Evolutionary conservation across 2,797 vertebrate genomes (phyloP).

Genomic region (Melanotaenia pygmaea): DNA sequence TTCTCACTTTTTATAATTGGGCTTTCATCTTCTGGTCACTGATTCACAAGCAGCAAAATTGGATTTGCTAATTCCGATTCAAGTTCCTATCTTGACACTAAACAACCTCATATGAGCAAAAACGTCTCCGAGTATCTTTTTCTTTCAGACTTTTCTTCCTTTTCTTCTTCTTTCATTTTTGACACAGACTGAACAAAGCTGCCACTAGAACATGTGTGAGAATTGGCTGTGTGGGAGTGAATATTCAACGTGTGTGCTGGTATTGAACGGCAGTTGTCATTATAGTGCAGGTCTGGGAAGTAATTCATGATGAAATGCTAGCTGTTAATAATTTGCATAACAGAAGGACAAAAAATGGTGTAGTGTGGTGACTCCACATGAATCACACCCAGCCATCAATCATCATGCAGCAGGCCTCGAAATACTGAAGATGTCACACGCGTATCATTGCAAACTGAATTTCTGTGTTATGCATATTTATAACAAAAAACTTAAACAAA

Average conservation of each 20-base stretch:
- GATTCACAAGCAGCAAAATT: slow-evolving; percentile 43
- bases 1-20: slow-evolving; percentile 35
- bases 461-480: neutral
- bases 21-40: slow-evolving; percentile 64
- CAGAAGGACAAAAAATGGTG: slow-evolving; percentile 75
- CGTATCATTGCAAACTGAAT: neutral
- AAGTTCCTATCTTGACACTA: slow-evolving; percentile 27
- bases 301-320: slow-evolving; percentile 74
- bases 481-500: neutral
- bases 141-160: slow-evolving; percentile 5
- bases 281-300: slow-evolving; percentile 69
- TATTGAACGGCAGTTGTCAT: slow-evolving; percentile 61
- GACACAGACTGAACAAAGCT: slow-evolving; percentile 47
- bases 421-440: neutral
- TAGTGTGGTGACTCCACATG: slow-evolving; percentile 57
- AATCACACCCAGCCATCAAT: slow-evolving; percentile 75
- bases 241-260: slow-evolving; percentile 22
- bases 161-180: slow-evolving; percentile 14
- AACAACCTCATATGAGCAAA: slow-evolving; percentile 21
- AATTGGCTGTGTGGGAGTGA: slow-evolving; percentile 42
- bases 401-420: slow-evolving; percentile 18
- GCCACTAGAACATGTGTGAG: slow-evolving; percentile 48
- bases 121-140: slow-evolving; percentile 33
- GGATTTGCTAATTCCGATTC: slow-evolving; percentile 60
- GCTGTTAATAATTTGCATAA: slow-evolving; percentile 78